These are phyloP conservation scores for Cephus spinipes DNA, from an alignment of 2,888 invertebrate genomes.

Conservation along the genomic window DNA sequence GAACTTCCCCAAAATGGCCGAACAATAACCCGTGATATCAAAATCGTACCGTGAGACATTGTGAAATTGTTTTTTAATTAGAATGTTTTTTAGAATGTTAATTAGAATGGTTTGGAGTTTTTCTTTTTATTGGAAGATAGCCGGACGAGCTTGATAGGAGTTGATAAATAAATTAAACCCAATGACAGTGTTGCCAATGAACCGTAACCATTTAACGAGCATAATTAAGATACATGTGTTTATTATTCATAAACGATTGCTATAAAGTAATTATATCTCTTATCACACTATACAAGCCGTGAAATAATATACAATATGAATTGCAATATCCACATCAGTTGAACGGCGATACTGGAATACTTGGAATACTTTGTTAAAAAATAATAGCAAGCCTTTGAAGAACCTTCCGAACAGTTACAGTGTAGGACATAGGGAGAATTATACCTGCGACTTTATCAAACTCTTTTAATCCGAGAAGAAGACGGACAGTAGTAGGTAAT, in stretches of 20 bases:
- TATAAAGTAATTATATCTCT: conserved; percentile 17
- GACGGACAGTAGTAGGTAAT: background rate
- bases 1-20: background rate
- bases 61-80: background rate
- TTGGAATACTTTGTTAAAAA: conserved; percentile 18
- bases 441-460: background rate
- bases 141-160: background rate
- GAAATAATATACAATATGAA: conserved; percentile 29
- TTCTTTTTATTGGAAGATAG: background rate
- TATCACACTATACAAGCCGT: conserved; percentile 32
- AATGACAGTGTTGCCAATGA: conserved; percentile 9
- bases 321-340: conserved; percentile 25
- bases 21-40: background rate
- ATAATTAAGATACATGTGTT: conserved; percentile 18
- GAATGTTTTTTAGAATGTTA: background rate
- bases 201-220: conserved; percentile 17
- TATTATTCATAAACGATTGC: conserved; percentile 10
- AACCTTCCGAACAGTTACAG: background rate
- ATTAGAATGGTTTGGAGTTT: background rate
- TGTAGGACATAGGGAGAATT: background rate
- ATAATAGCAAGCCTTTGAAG: background rate
- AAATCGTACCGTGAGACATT: background rate
- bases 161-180: background rate
- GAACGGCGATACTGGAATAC: conserved; percentile 24
- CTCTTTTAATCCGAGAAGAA: background rate